These are phyloP conservation scores for Anoura caudifer DNA, from an alignment of 2,113 vertebrate species.

Conservation along the genomic window DNA sequence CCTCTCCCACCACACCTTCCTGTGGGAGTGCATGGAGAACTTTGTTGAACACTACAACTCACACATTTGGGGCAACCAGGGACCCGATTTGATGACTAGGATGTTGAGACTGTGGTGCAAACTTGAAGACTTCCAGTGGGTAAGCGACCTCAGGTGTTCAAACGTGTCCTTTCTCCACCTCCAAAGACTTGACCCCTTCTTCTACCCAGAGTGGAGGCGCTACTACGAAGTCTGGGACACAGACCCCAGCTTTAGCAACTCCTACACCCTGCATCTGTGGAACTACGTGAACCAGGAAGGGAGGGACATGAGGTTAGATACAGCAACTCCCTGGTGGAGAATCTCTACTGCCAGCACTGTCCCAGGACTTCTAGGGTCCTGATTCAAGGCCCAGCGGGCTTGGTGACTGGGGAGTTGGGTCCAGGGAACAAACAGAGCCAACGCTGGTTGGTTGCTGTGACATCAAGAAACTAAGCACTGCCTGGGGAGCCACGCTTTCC, in stretches of 20 bases:
- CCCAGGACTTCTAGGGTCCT: slow-evolving; percentile 78
- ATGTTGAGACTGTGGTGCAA: slow-evolving; percentile 79
- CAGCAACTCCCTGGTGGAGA: slow-evolving; percentile 52
- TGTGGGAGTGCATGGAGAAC: slow-evolving; percentile 84
- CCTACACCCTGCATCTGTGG: slow-evolving; percentile 84
- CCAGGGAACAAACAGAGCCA: background rate
- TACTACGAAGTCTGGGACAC: slow-evolving; percentile 82
- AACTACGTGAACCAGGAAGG: slow-evolving; percentile 83
- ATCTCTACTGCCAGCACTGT: slow-evolving; percentile 49
- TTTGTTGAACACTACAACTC: slow-evolving; percentile 84
- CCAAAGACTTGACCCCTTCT: slow-evolving; percentile 83
- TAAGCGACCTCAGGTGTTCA: slow-evolving; percentile 76
- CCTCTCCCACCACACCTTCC: slow-evolving; percentile 76
- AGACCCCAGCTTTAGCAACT: slow-evolving; percentile 77
- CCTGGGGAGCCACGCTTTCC: background rate
- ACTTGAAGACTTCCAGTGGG: slow-evolving; percentile 74
- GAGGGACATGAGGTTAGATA: slow-evolving; percentile 63
- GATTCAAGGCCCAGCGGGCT: slow-evolving; percentile 21
- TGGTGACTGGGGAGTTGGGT: background rate
- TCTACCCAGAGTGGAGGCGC: slow-evolving; percentile 71
- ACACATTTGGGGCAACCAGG: slow-evolving; percentile 83
- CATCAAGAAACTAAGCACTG: accelerated
- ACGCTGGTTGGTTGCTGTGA: background rate
- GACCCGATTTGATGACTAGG: slow-evolving; percentile 81
- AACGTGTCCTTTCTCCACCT: slow-evolving; percentile 84